A percentile compares a stretch with the other conserved stretches of the same genome.
phyloP scores from a whole-genome alignment of 2,888 invertebrate genomes.

The Dryocosmus kuriphilus region DNA sequence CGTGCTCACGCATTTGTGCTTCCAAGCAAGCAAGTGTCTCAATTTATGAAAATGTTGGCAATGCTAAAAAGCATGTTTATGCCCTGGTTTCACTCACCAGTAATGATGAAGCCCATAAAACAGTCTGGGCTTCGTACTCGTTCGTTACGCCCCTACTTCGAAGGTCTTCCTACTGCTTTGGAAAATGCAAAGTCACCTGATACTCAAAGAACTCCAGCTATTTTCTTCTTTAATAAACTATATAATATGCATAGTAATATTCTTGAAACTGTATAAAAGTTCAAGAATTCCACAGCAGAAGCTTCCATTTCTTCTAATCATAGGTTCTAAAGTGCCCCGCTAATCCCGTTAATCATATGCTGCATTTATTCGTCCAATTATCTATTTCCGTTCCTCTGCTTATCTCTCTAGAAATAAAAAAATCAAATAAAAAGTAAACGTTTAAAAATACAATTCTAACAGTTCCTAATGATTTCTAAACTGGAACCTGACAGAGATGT shows the following conservation, averaged over 20 bases:
- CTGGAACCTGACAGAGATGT: slow-evolving; percentile 8
- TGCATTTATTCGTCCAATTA: not conserved
- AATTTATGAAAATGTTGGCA: not conserved
- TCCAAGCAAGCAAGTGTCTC: not conserved
- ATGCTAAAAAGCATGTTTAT: not conserved
- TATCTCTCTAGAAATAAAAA: not conserved
- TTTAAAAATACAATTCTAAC: not conserved
- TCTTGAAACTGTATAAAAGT: not conserved
- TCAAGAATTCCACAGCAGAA: not conserved
- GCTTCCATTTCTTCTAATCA: not conserved
- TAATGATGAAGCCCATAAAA: not conserved
- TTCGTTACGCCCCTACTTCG: slow-evolving; percentile 1
- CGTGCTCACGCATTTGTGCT: not conserved
- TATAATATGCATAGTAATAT: slow-evolving; percentile 7
- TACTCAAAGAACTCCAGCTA: not conserved
- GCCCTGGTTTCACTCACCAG: not conserved
- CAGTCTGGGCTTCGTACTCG: slow-evolving; percentile 1
- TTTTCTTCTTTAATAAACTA: slow-evolving; percentile 1
- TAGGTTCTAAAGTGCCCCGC: not conserved
- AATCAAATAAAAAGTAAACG: not conserved
- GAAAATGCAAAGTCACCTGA: slow-evolving; percentile 1
- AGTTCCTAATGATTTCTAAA: slow-evolving; percentile 5
- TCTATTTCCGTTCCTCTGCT: not conserved
- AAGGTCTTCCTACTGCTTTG: not conserved
- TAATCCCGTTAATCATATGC: not conserved